Evolutionary conservation across 1,140 invertebrate species (phyloP).

Genomic region (Cardiocondyla obscurior): DNA sequence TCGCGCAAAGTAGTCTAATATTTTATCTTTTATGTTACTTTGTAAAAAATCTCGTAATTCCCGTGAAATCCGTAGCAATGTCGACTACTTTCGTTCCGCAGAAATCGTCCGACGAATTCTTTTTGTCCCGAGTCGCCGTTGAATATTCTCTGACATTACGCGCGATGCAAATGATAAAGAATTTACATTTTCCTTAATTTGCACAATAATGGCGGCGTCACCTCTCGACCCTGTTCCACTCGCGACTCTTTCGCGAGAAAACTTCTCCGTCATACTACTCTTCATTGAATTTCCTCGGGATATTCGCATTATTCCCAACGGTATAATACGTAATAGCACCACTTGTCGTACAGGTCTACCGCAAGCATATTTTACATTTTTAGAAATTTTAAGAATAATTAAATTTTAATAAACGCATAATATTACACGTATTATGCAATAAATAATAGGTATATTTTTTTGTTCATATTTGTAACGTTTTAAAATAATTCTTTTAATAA

Average conservation of each 20-base stretch:
- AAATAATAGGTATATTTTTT: too few relatives aligned
- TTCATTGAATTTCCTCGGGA: constrained; percentile 21
- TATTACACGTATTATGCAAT: too few relatives aligned
- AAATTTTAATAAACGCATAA: too few relatives aligned
- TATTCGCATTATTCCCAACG: not conserved
- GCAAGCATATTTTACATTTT: not conserved
- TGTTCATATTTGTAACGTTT: not conserved
- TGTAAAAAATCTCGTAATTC: constrained; percentile 7
- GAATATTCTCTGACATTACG: constrained; percentile 70
- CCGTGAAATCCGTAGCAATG: not conserved
- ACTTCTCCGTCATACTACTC: constrained; percentile 3
- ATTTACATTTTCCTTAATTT: constrained; percentile 77
- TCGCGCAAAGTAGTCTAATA: not conserved
- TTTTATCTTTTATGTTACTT: not conserved
- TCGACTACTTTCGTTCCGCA: constrained; percentile 18
- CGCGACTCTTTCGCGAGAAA: constrained; percentile 15
- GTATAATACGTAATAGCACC: not conserved
- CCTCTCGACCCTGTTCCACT: constrained; percentile 32
- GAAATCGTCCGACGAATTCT: constrained; percentile 58
- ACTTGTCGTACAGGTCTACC: not conserved
- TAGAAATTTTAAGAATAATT: too few relatives aligned
- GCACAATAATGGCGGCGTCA: constrained; percentile 71
- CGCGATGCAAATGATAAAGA: constrained; percentile 73
- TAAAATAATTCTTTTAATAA: not conserved
- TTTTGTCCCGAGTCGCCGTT: constrained; percentile 44